These are phyloP conservation scores for Drosophila ironensis DNA, from an alignment of 1,140 invertebrate species.

Conservation along the genomic window DNA sequence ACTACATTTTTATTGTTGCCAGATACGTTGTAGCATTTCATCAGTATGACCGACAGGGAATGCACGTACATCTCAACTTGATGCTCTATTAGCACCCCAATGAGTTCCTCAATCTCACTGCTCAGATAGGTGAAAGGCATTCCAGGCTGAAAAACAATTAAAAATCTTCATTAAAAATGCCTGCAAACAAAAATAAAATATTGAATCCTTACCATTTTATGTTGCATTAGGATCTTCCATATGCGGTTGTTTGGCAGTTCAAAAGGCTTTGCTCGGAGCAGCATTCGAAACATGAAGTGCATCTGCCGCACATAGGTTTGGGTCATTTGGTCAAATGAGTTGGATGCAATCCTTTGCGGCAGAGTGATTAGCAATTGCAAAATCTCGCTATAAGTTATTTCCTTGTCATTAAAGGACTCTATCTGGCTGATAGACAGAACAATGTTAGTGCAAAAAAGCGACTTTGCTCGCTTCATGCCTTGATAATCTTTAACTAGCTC, in stretches of 20 bases:
- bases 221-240: slow-evolving; percentile 48
- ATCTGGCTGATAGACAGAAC: slow-evolving; percentile 15
- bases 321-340: neutral
- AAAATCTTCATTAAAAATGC: no score
- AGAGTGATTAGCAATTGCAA: slow-evolving; percentile 2
- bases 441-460: slow-evolving; percentile 32
- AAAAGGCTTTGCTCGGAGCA: slow-evolving; percentile 2
- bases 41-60: slow-evolving; percentile 26
- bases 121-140: slow-evolving; percentile 1
- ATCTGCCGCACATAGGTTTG: slow-evolving; percentile 26
- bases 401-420: slow-evolving; percentile 2
- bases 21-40: slow-evolving; percentile 21
- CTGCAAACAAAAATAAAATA: neutral
- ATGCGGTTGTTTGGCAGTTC: slow-evolving; percentile 38
- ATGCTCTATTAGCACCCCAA: slow-evolving; percentile 23
- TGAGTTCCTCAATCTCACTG: slow-evolving; percentile 20
- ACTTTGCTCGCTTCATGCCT: slow-evolving; percentile 19
- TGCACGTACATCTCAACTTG: slow-evolving; percentile 15
- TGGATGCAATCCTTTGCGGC: neutral
- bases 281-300: slow-evolving; percentile 25
- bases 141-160: slow-evolving; percentile 1
- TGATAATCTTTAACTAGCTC: neutral
- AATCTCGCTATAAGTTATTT: slow-evolving; percentile 23
- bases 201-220: slow-evolving; percentile 25
- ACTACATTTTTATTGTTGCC: neutral